phyloP scores from a whole-genome alignment of 2,113 vertebrate species.

The Perca schrenkii region DNA sequence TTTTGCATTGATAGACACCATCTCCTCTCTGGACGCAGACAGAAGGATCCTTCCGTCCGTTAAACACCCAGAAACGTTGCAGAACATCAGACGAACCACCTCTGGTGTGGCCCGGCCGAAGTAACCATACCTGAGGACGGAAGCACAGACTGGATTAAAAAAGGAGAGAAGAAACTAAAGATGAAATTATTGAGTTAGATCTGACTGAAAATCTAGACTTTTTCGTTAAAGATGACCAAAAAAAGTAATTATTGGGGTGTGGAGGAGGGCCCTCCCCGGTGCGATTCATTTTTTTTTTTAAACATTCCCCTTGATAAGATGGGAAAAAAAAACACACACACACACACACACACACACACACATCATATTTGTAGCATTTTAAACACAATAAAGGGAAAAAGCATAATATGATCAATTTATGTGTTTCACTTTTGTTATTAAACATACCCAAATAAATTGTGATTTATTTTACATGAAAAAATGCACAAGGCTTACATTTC shows the following conservation, averaged over 20 bases:
- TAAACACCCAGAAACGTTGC: slow-evolving; percentile 90
- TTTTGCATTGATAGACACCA: slow-evolving; percentile 86
- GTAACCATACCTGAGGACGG: slow-evolving; percentile 89
- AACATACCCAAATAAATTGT: too few species aligned
- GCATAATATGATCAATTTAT: too few species aligned
- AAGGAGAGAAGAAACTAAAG: neutral
- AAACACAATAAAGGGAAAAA: too few species aligned
- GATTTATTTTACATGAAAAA: too few species aligned
- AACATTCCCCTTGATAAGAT: too few species aligned
- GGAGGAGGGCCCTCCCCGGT: too few species aligned
- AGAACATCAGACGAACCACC: slow-evolving; percentile 89
- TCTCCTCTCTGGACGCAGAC: slow-evolving; percentile 86
- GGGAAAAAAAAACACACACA: too few species aligned
- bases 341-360: too few species aligned
- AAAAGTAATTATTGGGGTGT: neutral
- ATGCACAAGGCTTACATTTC: too few species aligned
- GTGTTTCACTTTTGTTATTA: too few species aligned
- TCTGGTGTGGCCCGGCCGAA: slow-evolving; percentile 88
- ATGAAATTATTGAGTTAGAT: neutral
- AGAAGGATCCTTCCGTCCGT: slow-evolving; percentile 89
- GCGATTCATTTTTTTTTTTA: too few species aligned
- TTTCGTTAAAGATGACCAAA: neutral
- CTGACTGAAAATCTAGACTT: neutral
- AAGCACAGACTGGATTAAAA: neutral
- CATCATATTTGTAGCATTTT: too few species aligned